phyloP scores from a whole-genome alignment of 2,888 invertebrate species.

The Notodonta ziczac region DNA sequence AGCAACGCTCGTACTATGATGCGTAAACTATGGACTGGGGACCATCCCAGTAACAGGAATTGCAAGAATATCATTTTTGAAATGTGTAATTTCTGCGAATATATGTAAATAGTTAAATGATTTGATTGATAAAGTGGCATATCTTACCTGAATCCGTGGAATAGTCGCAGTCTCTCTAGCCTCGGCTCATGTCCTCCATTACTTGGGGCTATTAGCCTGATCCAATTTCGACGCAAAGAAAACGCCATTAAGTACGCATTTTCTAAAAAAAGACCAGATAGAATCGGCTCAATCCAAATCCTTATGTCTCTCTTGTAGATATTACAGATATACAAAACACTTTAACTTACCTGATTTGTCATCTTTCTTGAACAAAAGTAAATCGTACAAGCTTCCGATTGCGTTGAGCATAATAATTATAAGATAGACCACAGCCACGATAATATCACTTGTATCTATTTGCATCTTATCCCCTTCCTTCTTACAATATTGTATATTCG shows the following conservation, averaged over 20 bases:
- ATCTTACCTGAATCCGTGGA: conserved; percentile 68
- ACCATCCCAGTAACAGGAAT: no score
- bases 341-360: conserved; percentile 50
- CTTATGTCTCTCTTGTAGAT: not conserved
- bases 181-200: conserved; percentile 60
- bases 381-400: conserved; percentile 66
- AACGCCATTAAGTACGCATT: conserved; percentile 68
- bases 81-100: no score
- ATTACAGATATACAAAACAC: no score
- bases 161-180: conserved; percentile 63
- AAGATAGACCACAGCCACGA: conserved; percentile 58
- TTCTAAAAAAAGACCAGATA: conserved; percentile 48
- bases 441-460: conserved; percentile 57
- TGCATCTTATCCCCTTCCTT: conserved; percentile 41
- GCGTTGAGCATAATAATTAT: conserved; percentile 59
- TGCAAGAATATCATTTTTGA: not conserved
- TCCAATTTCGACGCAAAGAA: conserved; percentile 70
- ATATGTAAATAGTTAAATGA: no score
- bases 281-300: not conserved
- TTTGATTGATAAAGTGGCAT: no score
- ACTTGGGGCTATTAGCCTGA: conserved; percentile 54
- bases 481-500: conserved; percentile 62
- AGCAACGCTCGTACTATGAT: no score
- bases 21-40: no score
- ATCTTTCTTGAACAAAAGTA: conserved; percentile 33